These are phyloP conservation scores for Platyura marginata DNA, from an alignment of 1,140 invertebrate genomes.

Conservation along the genomic window DNA sequence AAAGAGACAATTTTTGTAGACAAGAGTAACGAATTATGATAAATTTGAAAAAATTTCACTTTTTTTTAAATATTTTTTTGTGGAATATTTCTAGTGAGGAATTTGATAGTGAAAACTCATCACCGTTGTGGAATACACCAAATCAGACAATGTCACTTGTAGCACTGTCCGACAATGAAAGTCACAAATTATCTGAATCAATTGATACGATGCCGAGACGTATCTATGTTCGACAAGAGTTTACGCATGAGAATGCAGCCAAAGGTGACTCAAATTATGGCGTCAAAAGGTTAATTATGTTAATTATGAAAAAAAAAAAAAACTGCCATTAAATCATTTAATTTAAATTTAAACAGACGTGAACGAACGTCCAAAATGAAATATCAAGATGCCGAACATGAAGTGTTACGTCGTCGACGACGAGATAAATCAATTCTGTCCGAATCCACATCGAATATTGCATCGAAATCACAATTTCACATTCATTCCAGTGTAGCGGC, in stretches of 20 bases:
- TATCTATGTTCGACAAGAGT: constrained; percentile 45
- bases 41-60: not conserved
- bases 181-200: not conserved
- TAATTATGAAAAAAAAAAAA: too few species aligned
- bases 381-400: constrained; percentile 3
- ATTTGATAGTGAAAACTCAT: constrained; percentile 1
- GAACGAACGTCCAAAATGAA: constrained; percentile 3
- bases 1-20: constrained; percentile 11
- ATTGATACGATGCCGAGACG: not conserved
- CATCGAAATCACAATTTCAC: too few species aligned
- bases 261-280: constrained; percentile 24
- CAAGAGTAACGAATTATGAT: not conserved
- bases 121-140: constrained; percentile 1
- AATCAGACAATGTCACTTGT: not conserved
- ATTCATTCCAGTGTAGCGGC: too few species aligned
- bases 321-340: too few species aligned
- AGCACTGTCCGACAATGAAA: too few species aligned
- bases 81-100: constrained; percentile 1
- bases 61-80: not conserved
- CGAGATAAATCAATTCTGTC: not conserved
- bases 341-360: not conserved
- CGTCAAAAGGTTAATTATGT: constrained; percentile 1
- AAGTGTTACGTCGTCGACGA: not conserved
- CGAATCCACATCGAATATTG: too few species aligned
- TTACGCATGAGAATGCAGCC: constrained; percentile 47